Base-by-base conservation (phyloP, 2,888 invertebrate genomes). In the Drosophila pseudotalamancana region DNA sequence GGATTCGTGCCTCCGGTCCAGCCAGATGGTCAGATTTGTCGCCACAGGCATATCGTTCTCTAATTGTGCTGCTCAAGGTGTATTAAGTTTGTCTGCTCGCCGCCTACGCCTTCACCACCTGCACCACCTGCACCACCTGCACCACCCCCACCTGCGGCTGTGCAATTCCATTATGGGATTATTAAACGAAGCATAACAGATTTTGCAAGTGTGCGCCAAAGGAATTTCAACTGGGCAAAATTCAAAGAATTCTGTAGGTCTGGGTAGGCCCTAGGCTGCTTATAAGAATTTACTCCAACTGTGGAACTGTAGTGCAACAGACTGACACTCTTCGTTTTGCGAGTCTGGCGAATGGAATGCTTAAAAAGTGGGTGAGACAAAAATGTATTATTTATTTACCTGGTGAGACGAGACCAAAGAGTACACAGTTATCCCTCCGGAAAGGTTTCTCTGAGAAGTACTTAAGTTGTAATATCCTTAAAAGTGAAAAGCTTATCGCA, bases 11-110 rank as follows among this genome's bases (percentile, higher is more conserved):
- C 11, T 11, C n/a, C n/a, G 49, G 46, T 32, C 37, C 43, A 43
- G n/a, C 21, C 40, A 42, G n/a, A 14, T 37, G 19, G 51, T 8
- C 60, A 29, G 31, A 27, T 69, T 29, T 32, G 53, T 42, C 14
- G 35, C 39, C 54, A 18, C 37, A 48, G 42, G 31, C 50, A 45
- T 45, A 43, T 45, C 35, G 55, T 31, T 63, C 51, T 55, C 45
- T 70, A 49, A 66, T 53, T 72, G 72, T 50, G 55, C 39, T 42
- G 42, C 39, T 40, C 43, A 35, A 43, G 43, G 34, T 61, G 53
- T 55, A 65, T 50, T 51, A 35, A 43, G 27, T 46, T 50, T 48
- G 43, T 51, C 35, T 49, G 27, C 19, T 21, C 6, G n/a, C 8
- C 23, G 29, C 23, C 37, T n/a, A 16, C 18, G 19, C 18, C 9